phyloP scores from a whole-genome alignment of 2,113 vertebrate species.

The Tragelaphus buxtoni region DNA sequence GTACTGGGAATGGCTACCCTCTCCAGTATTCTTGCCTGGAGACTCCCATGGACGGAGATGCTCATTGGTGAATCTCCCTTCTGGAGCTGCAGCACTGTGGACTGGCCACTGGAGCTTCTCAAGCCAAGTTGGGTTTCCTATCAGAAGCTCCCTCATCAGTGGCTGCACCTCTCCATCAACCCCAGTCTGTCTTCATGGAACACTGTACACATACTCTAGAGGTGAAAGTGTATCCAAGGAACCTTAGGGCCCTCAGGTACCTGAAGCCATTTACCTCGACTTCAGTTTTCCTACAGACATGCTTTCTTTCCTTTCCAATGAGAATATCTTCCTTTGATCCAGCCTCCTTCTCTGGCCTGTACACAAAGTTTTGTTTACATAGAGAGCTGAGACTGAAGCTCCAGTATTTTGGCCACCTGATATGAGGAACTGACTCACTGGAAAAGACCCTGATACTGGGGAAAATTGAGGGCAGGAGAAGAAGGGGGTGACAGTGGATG shows the following conservation, averaged over 20 bases:
- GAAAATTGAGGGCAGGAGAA: background rate
- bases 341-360: no score
- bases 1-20: background rate
- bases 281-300: background rate
- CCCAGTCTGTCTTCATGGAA: background rate
- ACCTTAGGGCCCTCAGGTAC: background rate
- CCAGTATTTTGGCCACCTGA: background rate
- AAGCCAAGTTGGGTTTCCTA: accelerated
- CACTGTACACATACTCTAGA: background rate
- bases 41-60: background rate
- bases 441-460: background rate
- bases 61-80: background rate
- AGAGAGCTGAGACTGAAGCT: no score
- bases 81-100: background rate
- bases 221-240: background rate
- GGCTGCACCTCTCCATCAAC: background rate
- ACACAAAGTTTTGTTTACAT: background rate
- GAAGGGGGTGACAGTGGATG: background rate
- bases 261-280: background rate
- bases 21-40: background rate
- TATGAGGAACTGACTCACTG: background rate
- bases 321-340: background rate
- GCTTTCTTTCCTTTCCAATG: background rate
- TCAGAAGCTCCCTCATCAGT: background rate
- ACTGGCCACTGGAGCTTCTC: accelerated